Base-by-base conservation (phyloP, 1,140 invertebrate genomes). In the Frieseomelitta varia region DNA sequence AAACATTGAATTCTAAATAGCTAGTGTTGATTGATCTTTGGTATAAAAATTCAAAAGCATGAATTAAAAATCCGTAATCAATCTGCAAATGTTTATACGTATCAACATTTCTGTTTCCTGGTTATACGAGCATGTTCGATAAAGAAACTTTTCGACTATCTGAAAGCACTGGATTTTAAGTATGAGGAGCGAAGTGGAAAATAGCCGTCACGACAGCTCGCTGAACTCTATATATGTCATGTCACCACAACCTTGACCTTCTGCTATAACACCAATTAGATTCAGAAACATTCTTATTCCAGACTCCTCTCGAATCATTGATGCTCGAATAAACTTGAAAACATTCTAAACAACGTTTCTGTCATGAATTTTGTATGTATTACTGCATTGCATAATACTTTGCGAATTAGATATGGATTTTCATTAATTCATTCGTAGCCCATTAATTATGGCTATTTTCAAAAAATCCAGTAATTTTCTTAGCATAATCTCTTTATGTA, bases 211-310 rank as follows among this genome's bases (percentile, higher is more conserved):
- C 34, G 58, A 58, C 69, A 47, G 72, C 67, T 63, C 79, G 73
- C 56, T 83, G 79, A 85, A 85, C 56, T 79, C 76, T 61, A 79
- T 65, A 67, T 83, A 67, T 53, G 51, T 19, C 51, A 51, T n/a
- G n/a, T 65, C 63, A 30, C 71, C 56, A 14, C 24, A 78, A 34
- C 81, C 85, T 86, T 86, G 81, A 86, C 85, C 85, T 84, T 86
- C 85, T 65, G 12, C 15, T 68, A 21, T 8, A 63, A 27, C 56
- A 65, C 58, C 74, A 84, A 86, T 77, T 83, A 82, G 51, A 79
- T 79, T 73, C 80, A 58, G 39, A 47, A 78, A 56, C 24, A 71
- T 79, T 71, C 67, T 79, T 39, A 39, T 79, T 63, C 47, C 67
- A 30, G 12, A 67, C 21, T 34, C 51, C 19, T 39, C 4, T 67